phyloP scores from a whole-genome alignment of 2,888 invertebrate species.

The Aphidius colemani region DNA sequence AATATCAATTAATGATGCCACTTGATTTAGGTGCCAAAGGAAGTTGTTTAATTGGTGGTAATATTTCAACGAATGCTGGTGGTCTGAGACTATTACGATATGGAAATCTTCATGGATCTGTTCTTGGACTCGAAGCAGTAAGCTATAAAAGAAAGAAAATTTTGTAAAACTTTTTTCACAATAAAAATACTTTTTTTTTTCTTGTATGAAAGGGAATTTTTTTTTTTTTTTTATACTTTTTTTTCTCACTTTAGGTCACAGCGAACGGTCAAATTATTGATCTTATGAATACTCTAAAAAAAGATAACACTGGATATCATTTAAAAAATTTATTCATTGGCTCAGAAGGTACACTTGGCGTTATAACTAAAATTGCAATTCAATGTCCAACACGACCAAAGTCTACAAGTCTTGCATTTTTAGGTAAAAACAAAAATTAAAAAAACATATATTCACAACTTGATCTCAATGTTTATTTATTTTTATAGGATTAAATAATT shows the following conservation, averaged over 20 bases:
- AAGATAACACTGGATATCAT: slow-evolving; percentile 98
- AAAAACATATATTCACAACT: slow-evolving; percentile 8
- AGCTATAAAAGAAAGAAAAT: slow-evolving; percentile 46
- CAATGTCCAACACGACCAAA: slow-evolving; percentile 86
- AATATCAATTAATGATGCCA: slow-evolving; percentile 84
- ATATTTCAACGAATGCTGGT: slow-evolving; percentile 95
- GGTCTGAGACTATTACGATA: slow-evolving; percentile 92
- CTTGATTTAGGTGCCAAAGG: slow-evolving; percentile 97
- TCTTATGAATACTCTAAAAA: slow-evolving; percentile 83
- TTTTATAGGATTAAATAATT: slow-evolving; percentile 71
- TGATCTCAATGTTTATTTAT: background rate
- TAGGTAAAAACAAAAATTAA: slow-evolving; percentile 67
- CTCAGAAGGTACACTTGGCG: slow-evolving; percentile 94
- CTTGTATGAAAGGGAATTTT: background rate
- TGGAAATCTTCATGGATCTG: slow-evolving; percentile 90
- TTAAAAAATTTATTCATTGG: slow-evolving; percentile 96
- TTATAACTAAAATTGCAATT: slow-evolving; percentile 90
- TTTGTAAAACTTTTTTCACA: background rate
- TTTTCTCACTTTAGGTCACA: slow-evolving; percentile 67
- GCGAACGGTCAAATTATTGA: slow-evolving; percentile 86
- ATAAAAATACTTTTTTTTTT: no score
- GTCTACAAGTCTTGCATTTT: slow-evolving; percentile 83
- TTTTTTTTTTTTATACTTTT: background rate
- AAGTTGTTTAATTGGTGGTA: slow-evolving; percentile 94
- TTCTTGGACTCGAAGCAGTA: slow-evolving; percentile 92